Conservation (phyloP, 35 echinoderm and acorn worm genomes). For the Holothuria glaberrima region DNA sequence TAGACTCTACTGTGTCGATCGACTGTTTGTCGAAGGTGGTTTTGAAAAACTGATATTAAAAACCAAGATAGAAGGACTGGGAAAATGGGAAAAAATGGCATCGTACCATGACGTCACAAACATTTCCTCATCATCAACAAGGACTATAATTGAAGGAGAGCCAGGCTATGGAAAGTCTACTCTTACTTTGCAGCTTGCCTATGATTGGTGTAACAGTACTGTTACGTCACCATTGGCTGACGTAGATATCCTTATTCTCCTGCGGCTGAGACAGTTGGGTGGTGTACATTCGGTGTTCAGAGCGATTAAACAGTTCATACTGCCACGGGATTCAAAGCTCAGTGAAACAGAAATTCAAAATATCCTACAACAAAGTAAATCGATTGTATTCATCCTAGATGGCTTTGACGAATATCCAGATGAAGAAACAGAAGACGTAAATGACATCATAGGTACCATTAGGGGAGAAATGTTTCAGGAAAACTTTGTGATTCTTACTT, state of each 20-base stretch:
- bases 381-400: slow-evolving; percentile 1
- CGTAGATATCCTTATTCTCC: background rate
- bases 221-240: background rate
- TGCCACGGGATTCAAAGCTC: background rate
- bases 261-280: background rate
- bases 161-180: slow-evolving; percentile 3
- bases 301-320: background rate
- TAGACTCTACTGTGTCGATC: background rate
- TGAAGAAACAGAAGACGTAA: background rate
- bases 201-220: background rate
- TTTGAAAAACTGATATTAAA: background rate
- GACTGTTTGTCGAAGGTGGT: slow-evolving; percentile 1
- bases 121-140: background rate
- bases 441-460: background rate
- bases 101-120: background rate
- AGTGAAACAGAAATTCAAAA: background rate
- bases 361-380: background rate
- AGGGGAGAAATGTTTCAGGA: slow-evolving; percentile 11
- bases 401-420: slow-evolving; percentile 19
- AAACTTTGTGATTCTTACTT: background rate
- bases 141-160: slow-evolving; percentile 7
- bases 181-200: slow-evolving; percentile 1
- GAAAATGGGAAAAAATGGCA: background rate
- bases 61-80: background rate
- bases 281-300: background rate